These are phyloP conservation scores for Fopius arisanus DNA, from an alignment of 1,140 invertebrate species.

Conservation along the genomic window DNA sequence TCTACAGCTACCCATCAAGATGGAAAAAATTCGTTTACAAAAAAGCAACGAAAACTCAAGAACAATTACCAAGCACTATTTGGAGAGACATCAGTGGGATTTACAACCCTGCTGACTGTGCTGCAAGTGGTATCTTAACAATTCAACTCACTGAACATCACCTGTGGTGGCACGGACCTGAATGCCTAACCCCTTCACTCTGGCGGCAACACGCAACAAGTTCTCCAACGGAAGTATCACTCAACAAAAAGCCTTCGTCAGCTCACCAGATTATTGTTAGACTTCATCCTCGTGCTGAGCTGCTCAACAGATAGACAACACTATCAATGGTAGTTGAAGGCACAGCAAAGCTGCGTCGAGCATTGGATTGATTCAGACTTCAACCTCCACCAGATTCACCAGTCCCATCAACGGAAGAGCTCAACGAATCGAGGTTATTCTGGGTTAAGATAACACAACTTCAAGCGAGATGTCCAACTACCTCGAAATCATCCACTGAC, in stretches of 20 bases:
- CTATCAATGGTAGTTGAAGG: too few species aligned
- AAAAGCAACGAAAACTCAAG: slow-evolving; percentile 46
- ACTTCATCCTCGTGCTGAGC: too few species aligned
- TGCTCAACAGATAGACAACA: too few species aligned
- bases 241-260: not conserved
- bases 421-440: too few species aligned
- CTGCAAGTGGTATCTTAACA: slow-evolving; percentile 43
- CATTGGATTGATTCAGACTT: too few species aligned
- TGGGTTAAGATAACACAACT: not conserved
- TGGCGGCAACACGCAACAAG: not conserved
- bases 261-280: too few species aligned
- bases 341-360: too few species aligned
- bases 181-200: slow-evolving; percentile 32
- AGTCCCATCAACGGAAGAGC: too few species aligned
- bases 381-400: too few species aligned
- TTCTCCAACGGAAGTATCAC: not conserved
- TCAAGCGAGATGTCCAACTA: too few species aligned
- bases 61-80: slow-evolving; percentile 30
- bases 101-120: slow-evolving; percentile 52
- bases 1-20: slow-evolving; percentile 34
- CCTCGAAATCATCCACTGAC: too few species aligned
- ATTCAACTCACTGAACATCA: slow-evolving; percentile 33
- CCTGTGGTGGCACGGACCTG: slow-evolving; percentile 54
- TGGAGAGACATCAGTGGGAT: slow-evolving; percentile 43
- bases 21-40: slow-evolving; percentile 53